phyloP scores from a whole-genome alignment of 1,140 invertebrate genomes.

The Maconellicoccus hirsutus region DNA sequence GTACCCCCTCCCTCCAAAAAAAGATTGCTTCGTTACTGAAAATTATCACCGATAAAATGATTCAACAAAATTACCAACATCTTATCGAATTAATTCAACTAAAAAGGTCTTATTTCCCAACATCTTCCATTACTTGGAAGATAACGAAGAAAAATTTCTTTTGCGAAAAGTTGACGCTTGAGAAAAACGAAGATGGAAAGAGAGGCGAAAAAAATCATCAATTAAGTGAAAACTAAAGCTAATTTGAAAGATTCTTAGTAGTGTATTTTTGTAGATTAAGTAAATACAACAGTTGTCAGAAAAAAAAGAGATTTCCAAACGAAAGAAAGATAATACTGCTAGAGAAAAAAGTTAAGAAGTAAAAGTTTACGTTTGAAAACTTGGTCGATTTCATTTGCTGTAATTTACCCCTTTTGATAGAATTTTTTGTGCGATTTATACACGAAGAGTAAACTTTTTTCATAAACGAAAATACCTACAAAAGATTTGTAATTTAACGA shows the following conservation, averaged over 20 bases:
- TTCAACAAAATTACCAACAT: too few relatives aligned
- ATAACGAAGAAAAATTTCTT: too few relatives aligned
- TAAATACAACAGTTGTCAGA: constrained; percentile 1
- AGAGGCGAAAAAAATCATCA: neutral
- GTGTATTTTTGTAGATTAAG: neutral
- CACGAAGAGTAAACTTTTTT: neutral
- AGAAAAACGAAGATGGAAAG: neutral
- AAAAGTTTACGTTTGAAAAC: neutral
- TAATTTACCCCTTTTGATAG: constrained; percentile 9
- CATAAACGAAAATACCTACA: neutral
- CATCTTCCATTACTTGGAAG: too few relatives aligned
- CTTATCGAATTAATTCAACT: too few relatives aligned
- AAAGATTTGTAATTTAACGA: neutral
- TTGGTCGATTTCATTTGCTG: constrained; percentile 3
- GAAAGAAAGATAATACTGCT: neutral
- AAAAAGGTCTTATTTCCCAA: too few relatives aligned
- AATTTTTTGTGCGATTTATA: neutral
- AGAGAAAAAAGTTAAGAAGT: neutral
- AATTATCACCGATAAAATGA: too few relatives aligned
- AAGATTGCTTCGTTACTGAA: too few relatives aligned
- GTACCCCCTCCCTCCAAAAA: too few relatives aligned
- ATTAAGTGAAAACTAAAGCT: neutral
- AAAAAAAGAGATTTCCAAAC: neutral
- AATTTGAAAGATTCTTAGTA: neutral
- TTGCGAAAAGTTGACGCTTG: too few relatives aligned